Conservation (phyloP, 2,797 vertebrate genomes). For the Alfaro cultratus region DNA sequence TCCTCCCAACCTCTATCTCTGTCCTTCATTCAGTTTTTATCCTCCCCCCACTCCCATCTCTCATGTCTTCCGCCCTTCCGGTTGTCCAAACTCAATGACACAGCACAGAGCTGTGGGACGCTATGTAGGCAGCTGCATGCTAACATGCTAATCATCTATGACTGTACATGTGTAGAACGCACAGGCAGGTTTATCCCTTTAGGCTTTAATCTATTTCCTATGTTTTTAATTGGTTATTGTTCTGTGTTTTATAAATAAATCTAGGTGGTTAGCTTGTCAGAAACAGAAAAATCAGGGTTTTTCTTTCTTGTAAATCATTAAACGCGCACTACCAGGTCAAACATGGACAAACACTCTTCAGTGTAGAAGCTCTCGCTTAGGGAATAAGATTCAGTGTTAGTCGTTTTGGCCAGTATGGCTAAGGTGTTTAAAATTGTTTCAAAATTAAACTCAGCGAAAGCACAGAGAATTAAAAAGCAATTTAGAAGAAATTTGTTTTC, state of each 20-base stretch:
- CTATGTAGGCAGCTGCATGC: slow-evolving; percentile 72
- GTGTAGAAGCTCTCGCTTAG: not conserved
- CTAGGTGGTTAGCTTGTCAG: not conserved
- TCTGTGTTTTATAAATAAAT: not conserved
- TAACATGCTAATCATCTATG: slow-evolving; percentile 56
- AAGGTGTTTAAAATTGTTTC: not conserved
- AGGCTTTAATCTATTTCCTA: not conserved
- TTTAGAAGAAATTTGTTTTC: not conserved
- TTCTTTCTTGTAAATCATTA: not conserved
- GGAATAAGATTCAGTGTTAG: not conserved
- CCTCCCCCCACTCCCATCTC: slow-evolving; percentile 16
- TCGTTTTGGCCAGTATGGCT: not conserved
- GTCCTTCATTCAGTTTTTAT: slow-evolving; percentile 72
- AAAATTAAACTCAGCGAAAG: not conserved
- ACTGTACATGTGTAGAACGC: not conserved
- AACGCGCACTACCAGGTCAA: not conserved
- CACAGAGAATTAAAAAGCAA: not conserved
- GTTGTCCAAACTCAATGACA: slow-evolving; percentile 78
- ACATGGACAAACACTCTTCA: not conserved
- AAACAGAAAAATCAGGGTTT: not conserved
- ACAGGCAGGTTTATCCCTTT: not conserved
- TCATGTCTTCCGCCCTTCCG: slow-evolving; percentile 58
- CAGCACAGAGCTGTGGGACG: slow-evolving; percentile 71
- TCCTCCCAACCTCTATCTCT: slow-evolving; percentile 41
- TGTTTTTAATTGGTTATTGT: not conserved